Evolutionary conservation across 2,797 vertebrate genomes (phyloP).

Genomic region (Chaetodon trifasciatus): DNA sequence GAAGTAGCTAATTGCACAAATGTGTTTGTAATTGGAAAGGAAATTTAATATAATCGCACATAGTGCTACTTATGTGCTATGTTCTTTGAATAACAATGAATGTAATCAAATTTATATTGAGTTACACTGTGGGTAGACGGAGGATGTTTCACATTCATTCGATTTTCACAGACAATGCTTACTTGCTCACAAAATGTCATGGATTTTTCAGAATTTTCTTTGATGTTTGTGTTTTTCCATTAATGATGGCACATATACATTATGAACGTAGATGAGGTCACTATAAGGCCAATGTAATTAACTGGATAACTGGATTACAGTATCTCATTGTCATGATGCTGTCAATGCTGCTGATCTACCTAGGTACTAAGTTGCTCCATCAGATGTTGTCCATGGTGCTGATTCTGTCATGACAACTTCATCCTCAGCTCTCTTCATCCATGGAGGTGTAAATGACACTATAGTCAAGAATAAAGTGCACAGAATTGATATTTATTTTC

Average conservation of each 20-base stretch:
- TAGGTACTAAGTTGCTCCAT: no score
- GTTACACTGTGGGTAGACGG: neutral
- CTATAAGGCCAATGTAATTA: neutral
- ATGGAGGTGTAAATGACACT: no score
- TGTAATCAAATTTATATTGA: conserved; percentile 39
- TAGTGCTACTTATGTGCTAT: conserved; percentile 42
- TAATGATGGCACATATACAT: neutral
- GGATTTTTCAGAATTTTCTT: neutral
- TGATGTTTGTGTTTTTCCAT: neutral
- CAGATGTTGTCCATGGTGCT: neutral
- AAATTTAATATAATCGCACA: conserved; percentile 57
- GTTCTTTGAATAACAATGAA: conserved; percentile 51
- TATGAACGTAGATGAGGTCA: neutral
- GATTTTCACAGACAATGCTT: neutral
- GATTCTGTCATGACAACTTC: neutral
- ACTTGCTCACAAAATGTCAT: neutral
- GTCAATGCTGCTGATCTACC: neutral
- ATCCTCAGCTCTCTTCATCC: neutral
- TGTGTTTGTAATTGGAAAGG: conserved; percentile 51
- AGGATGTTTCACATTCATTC: neutral
- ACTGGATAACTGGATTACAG: neutral
- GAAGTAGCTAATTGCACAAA: conserved; percentile 60
- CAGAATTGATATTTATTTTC: no score
- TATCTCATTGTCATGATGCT: neutral
- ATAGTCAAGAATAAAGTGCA: no score